Evolutionary conservation across 2,113 vertebrate genomes (phyloP).

Genomic region (Cryptoleucopteryx plumbea): DNA sequence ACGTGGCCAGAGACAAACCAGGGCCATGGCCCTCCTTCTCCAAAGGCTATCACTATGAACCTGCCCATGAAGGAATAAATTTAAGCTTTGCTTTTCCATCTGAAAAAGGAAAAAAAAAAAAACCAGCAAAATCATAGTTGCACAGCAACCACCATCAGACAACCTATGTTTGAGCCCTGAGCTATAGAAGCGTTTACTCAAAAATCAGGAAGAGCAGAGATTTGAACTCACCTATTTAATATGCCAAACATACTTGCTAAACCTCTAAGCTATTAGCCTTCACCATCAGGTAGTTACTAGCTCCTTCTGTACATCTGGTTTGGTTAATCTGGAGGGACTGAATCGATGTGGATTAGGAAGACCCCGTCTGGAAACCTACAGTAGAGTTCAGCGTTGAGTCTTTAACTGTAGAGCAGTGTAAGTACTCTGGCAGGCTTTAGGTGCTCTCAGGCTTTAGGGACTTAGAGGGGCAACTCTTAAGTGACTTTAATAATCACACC

Average conservation of each 20-base stretch:
- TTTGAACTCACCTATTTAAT: neutral
- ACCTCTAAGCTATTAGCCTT: neutral
- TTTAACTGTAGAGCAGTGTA: neutral
- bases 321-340: neutral
- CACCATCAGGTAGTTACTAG: neutral
- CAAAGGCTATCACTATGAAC: neutral
- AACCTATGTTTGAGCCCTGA: neutral
- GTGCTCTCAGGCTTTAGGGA: neutral
- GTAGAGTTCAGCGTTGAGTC: neutral
- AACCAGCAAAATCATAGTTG: neutral
- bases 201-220: neutral
- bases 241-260: neutral
- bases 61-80: neutral
- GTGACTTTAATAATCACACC: neutral
- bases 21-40: neutral
- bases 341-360: neutral
- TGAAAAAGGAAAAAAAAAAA: neutral
- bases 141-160: neutral
- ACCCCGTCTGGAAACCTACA: neutral
- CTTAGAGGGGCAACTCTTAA: neutral
- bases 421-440: neutral
- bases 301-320: neutral
- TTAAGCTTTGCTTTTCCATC: neutral
- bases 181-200: neutral
- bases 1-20: neutral